These are phyloP conservation scores for Alligator mississippiensis DNA, from an alignment of 2,113 vertebrate species.

Conservation along the genomic window DNA sequence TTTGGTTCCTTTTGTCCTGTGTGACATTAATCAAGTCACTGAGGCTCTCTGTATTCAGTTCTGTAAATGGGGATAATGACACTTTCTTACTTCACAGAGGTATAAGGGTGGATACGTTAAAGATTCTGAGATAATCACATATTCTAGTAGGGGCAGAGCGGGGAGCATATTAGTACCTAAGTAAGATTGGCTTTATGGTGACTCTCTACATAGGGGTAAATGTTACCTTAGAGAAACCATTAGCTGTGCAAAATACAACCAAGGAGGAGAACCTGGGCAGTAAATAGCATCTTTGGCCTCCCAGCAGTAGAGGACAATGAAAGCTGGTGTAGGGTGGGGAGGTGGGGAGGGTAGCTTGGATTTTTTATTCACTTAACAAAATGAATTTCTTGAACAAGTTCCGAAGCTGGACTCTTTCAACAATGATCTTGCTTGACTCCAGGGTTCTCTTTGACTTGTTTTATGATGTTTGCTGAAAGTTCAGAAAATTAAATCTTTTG, in stretches of 20 bases:
- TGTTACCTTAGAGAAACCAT: background rate
- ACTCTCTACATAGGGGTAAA: background rate
- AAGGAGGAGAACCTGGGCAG: constrained; percentile 16
- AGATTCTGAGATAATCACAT: background rate
- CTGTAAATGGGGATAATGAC: background rate
- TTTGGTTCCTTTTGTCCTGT: background rate
- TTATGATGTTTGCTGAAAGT: constrained; percentile 78
- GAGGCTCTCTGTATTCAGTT: background rate
- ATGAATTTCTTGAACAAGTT: constrained; percentile 55
- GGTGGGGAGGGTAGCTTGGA: background rate
- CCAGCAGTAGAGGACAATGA: constrained; percentile 36
- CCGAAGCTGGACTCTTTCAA: constrained; percentile 54
- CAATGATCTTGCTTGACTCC: constrained; percentile 50
- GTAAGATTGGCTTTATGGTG: background rate
- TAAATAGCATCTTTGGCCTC: constrained; percentile 29
- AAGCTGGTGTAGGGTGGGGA: background rate
- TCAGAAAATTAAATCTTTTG: constrained; percentile 81
- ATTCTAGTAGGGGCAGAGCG: background rate
- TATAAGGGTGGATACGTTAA: background rate
- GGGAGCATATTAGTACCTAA: background rate
- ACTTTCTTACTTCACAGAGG: background rate
- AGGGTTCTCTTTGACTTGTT: constrained; percentile 75
- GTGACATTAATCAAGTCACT: background rate
- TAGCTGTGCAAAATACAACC: constrained; percentile 24
- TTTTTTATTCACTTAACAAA: constrained; percentile 50